Base-by-base conservation (phyloP, 2,888 invertebrate genomes). In the Xestia sexstrigata region DNA sequence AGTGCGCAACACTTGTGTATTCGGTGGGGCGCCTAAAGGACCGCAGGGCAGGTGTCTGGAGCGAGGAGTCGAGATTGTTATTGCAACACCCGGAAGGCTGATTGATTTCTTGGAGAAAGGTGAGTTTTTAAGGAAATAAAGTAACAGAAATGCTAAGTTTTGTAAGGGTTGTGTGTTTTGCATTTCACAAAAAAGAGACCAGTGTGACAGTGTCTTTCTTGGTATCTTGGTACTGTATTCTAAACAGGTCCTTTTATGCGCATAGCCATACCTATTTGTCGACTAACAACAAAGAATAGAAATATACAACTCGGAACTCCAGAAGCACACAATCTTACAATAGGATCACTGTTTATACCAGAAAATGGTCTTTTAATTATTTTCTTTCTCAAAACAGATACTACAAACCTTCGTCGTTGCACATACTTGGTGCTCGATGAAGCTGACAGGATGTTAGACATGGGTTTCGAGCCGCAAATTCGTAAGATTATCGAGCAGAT, bases 391-490 rank as follows among this genome's bases (percentile, higher is more conserved):
- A 84, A 9, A 42, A 20, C 80, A 96, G 96, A 98, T 95, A 96
- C 98, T 35, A 98, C 99, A 7, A 98, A 98, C 93, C 96, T 99
- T 20, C 97, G 97, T 70, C 97, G 99, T 74, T 98, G 98, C 94
- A 99, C 99, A 0, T 99, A 99, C 92, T 94, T 99, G 97, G 95
- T 98, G 97, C 83, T 97, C 97, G 95, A 98, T 96, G 96, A 99
- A 94, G 99, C 99, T 42, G 99, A 99, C 93, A 97, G 99, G 82
- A 99, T 99, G 99, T 96, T 99, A 91, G 99, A 99, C 94, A 99
- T 99, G 99, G 99, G 99, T 58, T 99, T 99, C 92, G 99, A 99
- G 93, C 99, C 99, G 0, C 99, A 99, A 95, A 99, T 99, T 88
- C 97, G 99, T 78, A 99, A 99, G 95, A 99, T 99, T 85, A 98